phyloP scores from a whole-genome alignment of 2,888 invertebrate species.

The Troilus luridus region DNA sequence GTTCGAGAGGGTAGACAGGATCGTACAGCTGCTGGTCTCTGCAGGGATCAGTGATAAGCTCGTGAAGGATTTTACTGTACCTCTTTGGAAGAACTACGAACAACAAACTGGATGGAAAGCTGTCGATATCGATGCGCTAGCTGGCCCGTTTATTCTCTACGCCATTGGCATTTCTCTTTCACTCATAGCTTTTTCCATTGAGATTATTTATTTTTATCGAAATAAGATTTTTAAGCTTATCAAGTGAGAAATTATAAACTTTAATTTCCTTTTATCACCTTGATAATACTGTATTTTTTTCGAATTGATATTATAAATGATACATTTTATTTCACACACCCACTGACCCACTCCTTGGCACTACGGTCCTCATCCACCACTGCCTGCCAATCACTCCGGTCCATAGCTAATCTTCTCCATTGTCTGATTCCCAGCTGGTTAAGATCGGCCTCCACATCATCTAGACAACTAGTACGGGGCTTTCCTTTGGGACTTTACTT shows the following conservation, averaged over 20 bases:
- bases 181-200: neutral
- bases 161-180: neutral
- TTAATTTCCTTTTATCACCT: too few relatives aligned
- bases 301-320: too few relatives aligned
- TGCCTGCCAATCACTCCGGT: too few relatives aligned
- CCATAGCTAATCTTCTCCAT: too few relatives aligned
- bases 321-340: too few relatives aligned
- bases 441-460: too few relatives aligned
- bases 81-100: neutral
- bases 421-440: too few relatives aligned
- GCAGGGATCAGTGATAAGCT: conserved; percentile 40
- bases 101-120: conserved; percentile 29
- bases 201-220: conserved; percentile 17
- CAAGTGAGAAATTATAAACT: neutral
- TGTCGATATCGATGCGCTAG: conserved; percentile 8
- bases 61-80: conserved; percentile 21
- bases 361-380: too few relatives aligned
- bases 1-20: conserved; percentile 10
- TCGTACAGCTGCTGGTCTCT: neutral
- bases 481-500: too few relatives aligned
- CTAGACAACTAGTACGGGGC: too few relatives aligned
- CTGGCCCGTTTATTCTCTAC: conserved; percentile 36
- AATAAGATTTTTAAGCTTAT: neutral
- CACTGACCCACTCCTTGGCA: too few relatives aligned
- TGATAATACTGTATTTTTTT: too few relatives aligned